Conservation (phyloP, 1,140 invertebrate species). For the Dreissena polymorpha region DNA sequence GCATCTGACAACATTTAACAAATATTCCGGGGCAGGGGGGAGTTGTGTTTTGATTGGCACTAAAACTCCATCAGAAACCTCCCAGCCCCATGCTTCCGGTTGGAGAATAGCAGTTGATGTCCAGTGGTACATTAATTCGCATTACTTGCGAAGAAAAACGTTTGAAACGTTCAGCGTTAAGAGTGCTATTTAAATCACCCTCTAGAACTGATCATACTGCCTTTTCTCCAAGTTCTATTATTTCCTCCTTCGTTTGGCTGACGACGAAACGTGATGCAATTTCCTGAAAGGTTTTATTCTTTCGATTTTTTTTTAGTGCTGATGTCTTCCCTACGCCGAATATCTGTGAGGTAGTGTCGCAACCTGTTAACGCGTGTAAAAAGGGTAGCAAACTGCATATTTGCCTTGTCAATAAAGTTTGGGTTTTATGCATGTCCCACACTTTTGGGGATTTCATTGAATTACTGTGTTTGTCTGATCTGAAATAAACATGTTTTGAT, state of each 20-base stretch:
- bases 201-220: not conserved
- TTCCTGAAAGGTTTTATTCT: conserved; percentile 1
- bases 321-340: conserved; percentile 10
- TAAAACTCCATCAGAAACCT: not conserved
- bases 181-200: not conserved
- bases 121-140: not conserved
- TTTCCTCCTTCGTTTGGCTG: not conserved
- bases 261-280: not conserved
- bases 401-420: not conserved
- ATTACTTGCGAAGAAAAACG: not conserved
- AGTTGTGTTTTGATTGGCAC: conserved; percentile 11
- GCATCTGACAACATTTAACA: too few relatives aligned
- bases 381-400: conserved; percentile 1
- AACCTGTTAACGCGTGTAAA: conserved; percentile 18
- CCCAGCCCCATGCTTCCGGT: conserved; percentile 6
- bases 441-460: not conserved
- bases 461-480: not conserved
- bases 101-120: not conserved
- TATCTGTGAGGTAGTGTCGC: conserved; percentile 9
- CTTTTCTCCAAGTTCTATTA: too few relatives aligned
- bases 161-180: not conserved
- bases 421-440: conserved; percentile 5
- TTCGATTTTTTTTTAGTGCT: not conserved
- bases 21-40: too few relatives aligned
- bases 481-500: not conserved